These are phyloP conservation scores for Otus sunia DNA, from an alignment of 2,113 vertebrate genomes.

Conservation along the genomic window DNA sequence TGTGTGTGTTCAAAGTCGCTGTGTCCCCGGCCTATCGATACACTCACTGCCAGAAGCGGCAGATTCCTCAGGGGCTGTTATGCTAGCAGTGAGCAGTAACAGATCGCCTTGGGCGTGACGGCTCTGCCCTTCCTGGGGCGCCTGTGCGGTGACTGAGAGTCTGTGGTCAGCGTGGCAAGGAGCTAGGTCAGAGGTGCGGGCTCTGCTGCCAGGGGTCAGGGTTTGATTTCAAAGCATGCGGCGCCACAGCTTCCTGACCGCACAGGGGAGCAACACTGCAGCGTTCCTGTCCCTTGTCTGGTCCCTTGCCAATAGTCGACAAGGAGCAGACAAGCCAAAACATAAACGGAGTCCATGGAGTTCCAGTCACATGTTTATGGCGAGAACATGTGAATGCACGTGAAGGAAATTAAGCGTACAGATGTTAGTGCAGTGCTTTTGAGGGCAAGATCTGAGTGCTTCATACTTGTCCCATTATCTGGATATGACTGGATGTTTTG, in stretches of 20 bases:
- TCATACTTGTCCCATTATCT: neutral
- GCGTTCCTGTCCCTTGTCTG: accelerated
- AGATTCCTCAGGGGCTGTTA: neutral
- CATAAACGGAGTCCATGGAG: neutral
- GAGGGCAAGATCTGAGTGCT: neutral
- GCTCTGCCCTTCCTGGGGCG: neutral
- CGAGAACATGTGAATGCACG: neutral
- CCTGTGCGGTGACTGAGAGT: neutral
- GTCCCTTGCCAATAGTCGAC: neutral
- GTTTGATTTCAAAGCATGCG: neutral
- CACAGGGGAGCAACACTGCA: neutral
- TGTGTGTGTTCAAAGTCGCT: neutral
- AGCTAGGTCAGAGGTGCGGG: neutral
- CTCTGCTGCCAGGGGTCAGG: neutral
- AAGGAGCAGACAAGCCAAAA: accelerated
- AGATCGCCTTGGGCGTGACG: accelerated
- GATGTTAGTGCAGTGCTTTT: neutral
- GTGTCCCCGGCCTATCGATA: neutral
- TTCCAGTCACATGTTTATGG: neutral
- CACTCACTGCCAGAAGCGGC: neutral
- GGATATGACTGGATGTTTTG: neutral
- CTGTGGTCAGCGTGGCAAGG: accelerated
- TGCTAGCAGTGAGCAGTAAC: neutral
- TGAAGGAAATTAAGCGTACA: neutral
- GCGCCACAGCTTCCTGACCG: accelerated